phyloP scores from a whole-genome alignment of 2,113 vertebrate species.

The Boulengeromyrus knoepffleri region DNA sequence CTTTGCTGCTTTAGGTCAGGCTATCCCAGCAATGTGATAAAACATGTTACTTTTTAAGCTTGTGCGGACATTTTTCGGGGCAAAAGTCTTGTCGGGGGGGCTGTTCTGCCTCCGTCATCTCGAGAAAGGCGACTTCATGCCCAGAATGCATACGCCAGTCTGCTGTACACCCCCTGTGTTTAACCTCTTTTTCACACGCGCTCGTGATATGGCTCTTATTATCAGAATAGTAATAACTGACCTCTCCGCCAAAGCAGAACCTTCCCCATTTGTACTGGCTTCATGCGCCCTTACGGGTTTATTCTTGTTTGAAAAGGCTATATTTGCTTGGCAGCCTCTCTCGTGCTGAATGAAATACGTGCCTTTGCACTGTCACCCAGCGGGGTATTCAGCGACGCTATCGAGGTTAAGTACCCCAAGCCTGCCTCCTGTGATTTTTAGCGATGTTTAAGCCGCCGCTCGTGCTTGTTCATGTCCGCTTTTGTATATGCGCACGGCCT shows the following conservation, averaged over 20 bases:
- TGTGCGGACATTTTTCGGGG: not conserved
- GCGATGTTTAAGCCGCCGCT: not conserved
- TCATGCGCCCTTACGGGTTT: not conserved
- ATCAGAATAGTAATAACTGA: conserved; percentile 12
- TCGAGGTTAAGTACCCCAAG: not conserved
- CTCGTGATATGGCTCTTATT: not conserved
- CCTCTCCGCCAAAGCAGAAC: not conserved
- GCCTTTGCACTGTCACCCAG: not conserved
- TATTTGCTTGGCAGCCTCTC: not conserved
- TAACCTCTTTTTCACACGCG: conserved; percentile 20
- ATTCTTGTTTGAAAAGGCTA: not conserved
- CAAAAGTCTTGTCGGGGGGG: conserved; percentile 23
- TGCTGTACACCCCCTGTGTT: conserved; percentile 23
- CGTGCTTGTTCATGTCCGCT: not conserved
- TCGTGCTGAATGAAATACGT: not conserved
- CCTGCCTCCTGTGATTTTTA: not conserved
- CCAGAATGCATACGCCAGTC: conserved; percentile 30
- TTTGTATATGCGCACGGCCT: not conserved
- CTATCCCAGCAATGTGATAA: not conserved
- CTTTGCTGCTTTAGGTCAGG: conserved; percentile 40
- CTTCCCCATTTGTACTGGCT: not conserved
- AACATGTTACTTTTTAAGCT: not conserved
- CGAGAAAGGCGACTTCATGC: conserved; percentile 46
- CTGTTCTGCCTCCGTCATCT: conserved; percentile 42
- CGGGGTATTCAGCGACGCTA: not conserved